Conservation (phyloP, 2,888 invertebrate genomes). For the Scrobipalpa costella region DNA sequence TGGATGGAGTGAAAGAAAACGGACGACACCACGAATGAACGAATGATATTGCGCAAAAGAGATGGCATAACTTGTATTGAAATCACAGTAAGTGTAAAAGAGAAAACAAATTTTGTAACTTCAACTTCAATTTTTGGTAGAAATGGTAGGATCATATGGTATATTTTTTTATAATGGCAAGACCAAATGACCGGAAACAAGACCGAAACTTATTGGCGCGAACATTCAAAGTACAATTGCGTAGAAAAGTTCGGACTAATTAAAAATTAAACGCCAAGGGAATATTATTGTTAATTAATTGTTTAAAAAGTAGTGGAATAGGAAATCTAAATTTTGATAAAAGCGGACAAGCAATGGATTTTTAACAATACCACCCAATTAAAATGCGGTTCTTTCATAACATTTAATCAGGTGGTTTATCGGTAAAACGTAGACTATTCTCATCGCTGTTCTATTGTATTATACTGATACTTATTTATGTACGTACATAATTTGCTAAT, state of each 20-base stretch:
- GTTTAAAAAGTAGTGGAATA: too few species aligned
- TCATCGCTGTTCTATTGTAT: too few species aligned
- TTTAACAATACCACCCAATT: too few species aligned
- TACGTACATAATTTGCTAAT: too few species aligned
- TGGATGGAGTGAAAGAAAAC: slow-evolving; percentile 23
- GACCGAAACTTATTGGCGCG: slow-evolving; percentile 1
- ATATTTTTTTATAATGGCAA: slow-evolving; percentile 12
- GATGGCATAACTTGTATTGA: slow-evolving; percentile 1
- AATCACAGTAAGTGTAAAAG: slow-evolving; percentile 10
- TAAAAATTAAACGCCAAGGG: too few species aligned
- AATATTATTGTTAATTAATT: too few species aligned
- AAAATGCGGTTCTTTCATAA: too few species aligned
- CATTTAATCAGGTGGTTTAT: too few species aligned
- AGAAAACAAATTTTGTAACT: neutral
- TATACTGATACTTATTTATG: too few species aligned
- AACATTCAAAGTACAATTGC: neutral
- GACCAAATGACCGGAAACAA: neutral
- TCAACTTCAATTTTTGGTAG: slow-evolving; percentile 6
- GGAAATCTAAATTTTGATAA: too few species aligned
- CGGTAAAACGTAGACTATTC: too few species aligned
- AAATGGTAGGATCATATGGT: neutral
- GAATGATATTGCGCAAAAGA: slow-evolving; percentile 23
- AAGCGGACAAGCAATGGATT: too few species aligned
- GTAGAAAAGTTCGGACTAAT: neutral
- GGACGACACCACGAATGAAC: slow-evolving; percentile 25